Evolutionary conservation across 2,113 vertebrate genomes (phyloP), one percentile per base, ranked within the genome.

Genomic region (Myotis lucifugus): DNA sequence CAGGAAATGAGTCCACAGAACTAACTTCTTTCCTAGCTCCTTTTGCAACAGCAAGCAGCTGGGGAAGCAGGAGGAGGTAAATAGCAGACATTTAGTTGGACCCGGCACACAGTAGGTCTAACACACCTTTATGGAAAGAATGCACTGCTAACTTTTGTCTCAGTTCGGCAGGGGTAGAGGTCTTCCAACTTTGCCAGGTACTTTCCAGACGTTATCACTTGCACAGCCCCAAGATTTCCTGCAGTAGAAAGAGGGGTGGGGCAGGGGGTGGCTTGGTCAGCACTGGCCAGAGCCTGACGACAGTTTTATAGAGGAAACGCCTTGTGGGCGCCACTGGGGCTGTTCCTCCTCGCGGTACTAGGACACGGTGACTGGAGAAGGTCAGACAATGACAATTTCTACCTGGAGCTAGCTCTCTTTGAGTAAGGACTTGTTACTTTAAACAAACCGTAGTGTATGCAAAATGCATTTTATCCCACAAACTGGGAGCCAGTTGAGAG

Each of bases 1-100:
- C 56, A 92, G 76, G 79, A 97, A 76, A 91, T n/a, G 56, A 96
- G 95, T 48, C n/a, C 34, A 34, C 54, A 52, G 78, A 85, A 85
- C 81, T 54, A 18, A 23, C 50, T 64, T 69, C 85, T 81, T 92
- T 92, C 32, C 77, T 54, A 1, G 37, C 48, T 96, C 32, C 48
- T 52, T 52, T 86, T 61, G 25, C 32, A 18, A 5, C 15, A 3
- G 34, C 0, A 0, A 14, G 42, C 25, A 17, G 69, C 70, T 10
- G 18, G 27, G 34, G 17, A 59, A 18, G 8, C 34, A 46, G n/a
- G 48, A 34, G 21, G 37, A 66, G 32, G 25, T 73, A 56, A 46
- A 40, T 1, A 64, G 37, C 19, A 23, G 73, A 4, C 0, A 10
- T 7, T 5, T 29, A 42, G 40, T 18, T 29, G 50, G 81, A 56